Evolutionary conservation across 2,797 vertebrate genomes (phyloP).

Genomic region (Manis javanica): DNA sequence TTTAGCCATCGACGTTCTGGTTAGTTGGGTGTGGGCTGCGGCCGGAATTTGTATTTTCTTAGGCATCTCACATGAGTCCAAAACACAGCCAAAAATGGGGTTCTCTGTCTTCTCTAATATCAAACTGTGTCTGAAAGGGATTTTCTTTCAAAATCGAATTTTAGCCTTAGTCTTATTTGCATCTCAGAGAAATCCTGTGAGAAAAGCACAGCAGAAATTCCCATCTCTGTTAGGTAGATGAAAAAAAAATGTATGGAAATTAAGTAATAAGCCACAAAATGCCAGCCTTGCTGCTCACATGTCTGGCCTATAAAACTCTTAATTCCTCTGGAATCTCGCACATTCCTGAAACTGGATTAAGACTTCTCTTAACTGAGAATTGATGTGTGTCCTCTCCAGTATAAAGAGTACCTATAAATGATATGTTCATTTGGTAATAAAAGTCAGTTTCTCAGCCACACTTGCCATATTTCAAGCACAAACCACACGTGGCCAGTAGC

Average conservation of each 20-base stretch:
- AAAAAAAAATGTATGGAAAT: background rate
- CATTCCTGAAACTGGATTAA: background rate
- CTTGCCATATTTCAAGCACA: background rate
- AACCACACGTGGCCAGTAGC: background rate
- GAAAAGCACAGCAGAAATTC: background rate
- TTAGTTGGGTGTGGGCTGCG: background rate
- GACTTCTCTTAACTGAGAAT: background rate
- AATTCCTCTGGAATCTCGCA: background rate
- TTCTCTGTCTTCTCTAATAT: background rate
- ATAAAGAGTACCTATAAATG: background rate
- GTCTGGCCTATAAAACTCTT: background rate
- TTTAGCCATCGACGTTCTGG: background rate
- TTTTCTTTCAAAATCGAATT: conserved; percentile 17
- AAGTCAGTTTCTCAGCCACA: background rate
- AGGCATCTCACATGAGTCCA: background rate
- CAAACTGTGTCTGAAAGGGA: background rate
- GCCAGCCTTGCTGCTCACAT: background rate
- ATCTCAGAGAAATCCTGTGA: background rate
- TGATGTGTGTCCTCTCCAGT: background rate
- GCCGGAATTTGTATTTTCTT: conserved; percentile 15
- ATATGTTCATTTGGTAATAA: background rate
- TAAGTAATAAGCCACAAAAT: conserved; percentile 12
- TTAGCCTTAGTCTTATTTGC: background rate
- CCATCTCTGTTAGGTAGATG: background rate
- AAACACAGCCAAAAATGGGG: background rate